These are phyloP conservation scores for Scyliorhinus canicula DNA, from an alignment of 2,797 vertebrate species.

Conservation along the genomic window DNA sequence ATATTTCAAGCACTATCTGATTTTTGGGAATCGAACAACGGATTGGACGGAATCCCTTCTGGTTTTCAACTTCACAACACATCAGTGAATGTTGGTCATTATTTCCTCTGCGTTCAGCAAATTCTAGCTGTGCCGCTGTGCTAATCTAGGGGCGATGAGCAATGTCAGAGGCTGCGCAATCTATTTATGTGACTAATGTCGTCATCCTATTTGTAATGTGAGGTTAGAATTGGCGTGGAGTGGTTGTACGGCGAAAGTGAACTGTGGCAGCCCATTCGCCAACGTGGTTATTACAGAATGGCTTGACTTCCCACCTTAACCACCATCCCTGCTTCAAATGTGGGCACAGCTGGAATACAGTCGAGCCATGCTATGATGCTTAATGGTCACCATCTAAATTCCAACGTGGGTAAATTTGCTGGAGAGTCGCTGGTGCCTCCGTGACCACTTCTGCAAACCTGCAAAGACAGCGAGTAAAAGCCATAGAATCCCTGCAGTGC, in stretches of 20 bases:
- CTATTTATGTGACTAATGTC: neutral
- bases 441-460: neutral
- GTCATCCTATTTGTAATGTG: neutral
- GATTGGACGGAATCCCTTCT: neutral
- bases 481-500: too few relatives aligned
- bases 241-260: neutral
- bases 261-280: neutral
- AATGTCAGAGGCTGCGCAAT: neutral
- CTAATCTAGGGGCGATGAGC: neutral
- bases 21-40: neutral
- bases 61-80: neutral
- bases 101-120: neutral
- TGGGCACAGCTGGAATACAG: neutral
- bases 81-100: neutral
- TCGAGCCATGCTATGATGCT: neutral
- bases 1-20: too few relatives aligned
- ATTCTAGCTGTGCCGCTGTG: neutral
- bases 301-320: neutral
- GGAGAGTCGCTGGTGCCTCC: neutral
- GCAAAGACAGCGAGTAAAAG: neutral
- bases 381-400: too few relatives aligned
- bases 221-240: neutral
- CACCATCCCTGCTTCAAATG: neutral
- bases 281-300: neutral
- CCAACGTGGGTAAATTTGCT: too few relatives aligned